phyloP scores from a whole-genome alignment of 2,113 vertebrate genomes.

The Epinephelus moara region DNA sequence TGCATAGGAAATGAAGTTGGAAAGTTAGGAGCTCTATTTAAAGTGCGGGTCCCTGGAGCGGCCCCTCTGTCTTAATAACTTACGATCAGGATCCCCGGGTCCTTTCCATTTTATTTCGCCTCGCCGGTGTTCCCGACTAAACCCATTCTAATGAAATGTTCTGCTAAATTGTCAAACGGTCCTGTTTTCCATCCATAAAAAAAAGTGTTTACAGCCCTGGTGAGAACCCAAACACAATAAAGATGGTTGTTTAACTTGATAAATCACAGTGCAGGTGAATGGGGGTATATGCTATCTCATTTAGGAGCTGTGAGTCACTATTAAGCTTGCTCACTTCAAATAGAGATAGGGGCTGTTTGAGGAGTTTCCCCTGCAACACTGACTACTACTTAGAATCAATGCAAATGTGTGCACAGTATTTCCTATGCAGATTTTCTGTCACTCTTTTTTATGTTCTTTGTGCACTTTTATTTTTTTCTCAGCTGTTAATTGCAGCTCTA shows the following conservation, averaged over 20 bases:
- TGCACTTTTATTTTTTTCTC: background rate
- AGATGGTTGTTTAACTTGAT: constrained; percentile 54
- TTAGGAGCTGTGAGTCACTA: constrained; percentile 18
- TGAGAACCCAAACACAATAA: constrained; percentile 62
- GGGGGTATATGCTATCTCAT: constrained; percentile 21
- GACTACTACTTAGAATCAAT: constrained; percentile 1
- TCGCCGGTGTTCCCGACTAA: constrained; percentile 48
- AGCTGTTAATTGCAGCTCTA: background rate
- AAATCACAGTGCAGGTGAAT: constrained; percentile 38
- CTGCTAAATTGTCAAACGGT: constrained; percentile 68
- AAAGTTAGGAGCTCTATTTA: constrained; percentile 82
- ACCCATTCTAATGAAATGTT: constrained; percentile 70
- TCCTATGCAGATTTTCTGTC: background rate
- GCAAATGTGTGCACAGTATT: background rate
- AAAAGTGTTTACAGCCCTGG: constrained; percentile 55
- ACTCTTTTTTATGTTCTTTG: background rate
- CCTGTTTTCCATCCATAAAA: constrained; percentile 57
- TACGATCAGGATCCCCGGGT: constrained; percentile 63
- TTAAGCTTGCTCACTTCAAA: background rate
- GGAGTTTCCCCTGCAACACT: constrained; percentile 10
- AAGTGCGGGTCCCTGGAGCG: constrained; percentile 77
- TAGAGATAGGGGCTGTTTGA: background rate
- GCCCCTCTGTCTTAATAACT: constrained; percentile 77
- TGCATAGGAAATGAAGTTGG: constrained; percentile 83
- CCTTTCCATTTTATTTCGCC: constrained; percentile 62